phyloP scores from a whole-genome alignment of 1,140 invertebrate genomes.

The Meloidogyne exigua region DNA sequence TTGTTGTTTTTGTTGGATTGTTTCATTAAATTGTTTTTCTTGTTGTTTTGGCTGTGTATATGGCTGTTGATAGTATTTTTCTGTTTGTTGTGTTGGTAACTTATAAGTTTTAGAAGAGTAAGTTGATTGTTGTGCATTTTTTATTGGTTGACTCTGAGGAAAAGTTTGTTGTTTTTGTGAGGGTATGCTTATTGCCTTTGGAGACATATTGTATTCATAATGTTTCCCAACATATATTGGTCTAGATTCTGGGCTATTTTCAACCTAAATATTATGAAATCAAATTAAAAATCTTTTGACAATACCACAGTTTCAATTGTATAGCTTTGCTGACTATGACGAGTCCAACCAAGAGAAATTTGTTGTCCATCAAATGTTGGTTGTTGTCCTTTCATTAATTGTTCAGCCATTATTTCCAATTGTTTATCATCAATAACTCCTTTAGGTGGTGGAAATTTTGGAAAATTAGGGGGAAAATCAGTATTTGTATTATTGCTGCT shows the following conservation, averaged over 20 bases:
- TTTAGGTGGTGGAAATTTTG: background rate
- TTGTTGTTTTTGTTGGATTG: conserved; percentile 18
- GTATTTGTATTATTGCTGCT: background rate
- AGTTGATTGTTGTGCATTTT: background rate
- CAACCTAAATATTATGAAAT: background rate
- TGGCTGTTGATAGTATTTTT: conserved; percentile 19
- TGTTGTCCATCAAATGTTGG: conserved; percentile 28
- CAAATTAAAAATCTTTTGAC: background rate
- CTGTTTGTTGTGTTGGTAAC: background rate
- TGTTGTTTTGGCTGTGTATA: conserved; percentile 17
- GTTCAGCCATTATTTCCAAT: conserved; percentile 13
- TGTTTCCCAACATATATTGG: background rate
- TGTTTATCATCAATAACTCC: conserved; percentile 1
- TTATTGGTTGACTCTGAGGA: background rate
- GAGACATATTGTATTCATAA: background rate
- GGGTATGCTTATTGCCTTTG: conserved; percentile 1
- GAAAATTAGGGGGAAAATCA: background rate
- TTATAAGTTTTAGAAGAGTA: background rate
- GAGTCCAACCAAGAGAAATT: conserved; percentile 1
- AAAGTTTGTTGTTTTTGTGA: conserved; percentile 8
- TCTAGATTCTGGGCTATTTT: background rate
- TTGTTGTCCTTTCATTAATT: conserved; percentile 37
- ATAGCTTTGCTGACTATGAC: background rate
- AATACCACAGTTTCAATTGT: background rate
- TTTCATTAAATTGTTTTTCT: conserved; percentile 1